Base-by-base conservation (phyloP, 1,140 invertebrate genomes). In the Eupristina koningsbergeri region DNA sequence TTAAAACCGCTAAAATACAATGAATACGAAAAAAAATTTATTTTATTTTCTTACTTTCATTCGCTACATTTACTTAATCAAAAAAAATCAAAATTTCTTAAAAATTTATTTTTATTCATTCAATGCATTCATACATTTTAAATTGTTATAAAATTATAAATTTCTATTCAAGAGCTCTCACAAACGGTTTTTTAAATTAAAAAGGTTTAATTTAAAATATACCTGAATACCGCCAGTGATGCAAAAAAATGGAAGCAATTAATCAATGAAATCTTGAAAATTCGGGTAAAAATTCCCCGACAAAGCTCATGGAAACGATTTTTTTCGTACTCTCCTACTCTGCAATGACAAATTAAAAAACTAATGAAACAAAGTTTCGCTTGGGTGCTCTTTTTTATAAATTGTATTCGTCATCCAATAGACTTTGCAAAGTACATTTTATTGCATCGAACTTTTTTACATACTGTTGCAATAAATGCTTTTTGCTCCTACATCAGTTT, bases 291-390 rank as follows among this genome's bases (percentile, higher is more conserved):
- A 71, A 71, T 41, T 41, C 9, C 15, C 8, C 31, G 29, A 11
- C 19, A 17, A 63, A 11, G 11, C 29, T 58, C 36, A 45, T 29
- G 3, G 9, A 63, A 53, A 80, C 9, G 53, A 58, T 73, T 61
- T 75, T 82, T 64, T 64, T 75, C 58, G 34, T 58, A 36, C 22
- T 53, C 17, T 45, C 3, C 3, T 6, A 22, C 64, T 19, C 69
- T 64, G n/a, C 15, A 36, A 69, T 34, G 71, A 31, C 73, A 82
- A 82, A 82, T 82, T 82, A 58, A 82, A 82, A 82, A 82, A 82
- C 80, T 81, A 81, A 74, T 76, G 47, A 61, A 82, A 82, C 9
- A 17, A n/a, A 67, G 41, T 58, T 63, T 31, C 64, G 31, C 78
- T 50, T 53, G 29, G 39, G 71, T 80, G 53, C 29, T 69, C 71